Evolutionary conservation across 2,113 vertebrate species (phyloP), one percentile per base, ranked within the genome.

Genomic region (Haplotaxodon microlepis): DNA sequence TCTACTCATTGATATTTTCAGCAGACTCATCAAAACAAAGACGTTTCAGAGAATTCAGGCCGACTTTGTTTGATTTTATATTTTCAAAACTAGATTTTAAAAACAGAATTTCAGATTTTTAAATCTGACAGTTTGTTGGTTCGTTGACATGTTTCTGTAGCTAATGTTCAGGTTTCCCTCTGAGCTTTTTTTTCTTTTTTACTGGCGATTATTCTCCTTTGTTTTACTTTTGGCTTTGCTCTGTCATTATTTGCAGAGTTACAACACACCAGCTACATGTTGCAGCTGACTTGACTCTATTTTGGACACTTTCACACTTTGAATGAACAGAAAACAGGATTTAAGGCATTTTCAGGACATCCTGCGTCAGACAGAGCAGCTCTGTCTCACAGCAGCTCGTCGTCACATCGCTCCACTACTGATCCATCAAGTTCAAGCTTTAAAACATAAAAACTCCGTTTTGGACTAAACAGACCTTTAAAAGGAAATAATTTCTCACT

Each of bases 81-180:
- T 76, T 76, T 76, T 76, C 4, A 76, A 19, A 76, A 76, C 6
- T 4, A 1, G 0, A 29, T 29, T 76, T 47, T 76, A 45, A 73
- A 73, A 73, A 4, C 40, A 27, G 38, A 73, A 73, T 42, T 45
- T 27, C 14, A 27, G 0, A 5, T 45, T 3, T 47, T 76, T 76
- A 29, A 76, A 5, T 78, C 27, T 8, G 6, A 13, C 6, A 29
- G 9, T 51, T 31, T 0, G 16, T 69, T 21, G 63, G 2, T 13
- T 40, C 8, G 11, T 50, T n/a, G 45, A 0, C 7, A 0, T 19
- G 2, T 29, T 76, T 47, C 24, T 73, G 24, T 47, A 73, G 21
- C 21, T 47, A 2, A 7, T 1, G 40, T 47, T 76, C 69, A 7
- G 1, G 1, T 24, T 24, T 24, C 24, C 24, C 24, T 24, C 24